A percentile compares a stretch with the other conserved stretches of the same genome.
These are phyloP conservation scores for Cotesia chilonis DNA, from an alignment of 1,140 invertebrate species.

Conservation along the genomic window DNA sequence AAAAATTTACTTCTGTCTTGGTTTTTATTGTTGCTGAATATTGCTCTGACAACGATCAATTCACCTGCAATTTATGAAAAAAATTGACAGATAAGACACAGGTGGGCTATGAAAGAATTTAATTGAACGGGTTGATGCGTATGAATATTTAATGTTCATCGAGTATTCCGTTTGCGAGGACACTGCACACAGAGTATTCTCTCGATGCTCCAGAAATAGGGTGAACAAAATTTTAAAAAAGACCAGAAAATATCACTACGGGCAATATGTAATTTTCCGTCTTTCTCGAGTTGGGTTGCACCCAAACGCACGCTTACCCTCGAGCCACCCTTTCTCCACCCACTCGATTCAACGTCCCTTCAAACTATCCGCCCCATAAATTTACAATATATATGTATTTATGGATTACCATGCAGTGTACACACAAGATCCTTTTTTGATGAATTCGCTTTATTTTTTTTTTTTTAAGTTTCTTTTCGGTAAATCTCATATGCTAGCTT, in stretches of 20 bases:
- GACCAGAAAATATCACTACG: slow-evolving; percentile 32
- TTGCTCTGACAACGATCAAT: too few relatives aligned
- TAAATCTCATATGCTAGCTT: too few relatives aligned
- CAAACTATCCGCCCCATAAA: slow-evolving; percentile 38
- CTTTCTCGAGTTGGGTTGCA: slow-evolving; percentile 39
- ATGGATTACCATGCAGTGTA: slow-evolving; percentile 39
- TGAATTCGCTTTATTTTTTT: slow-evolving; percentile 28
- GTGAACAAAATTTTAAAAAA: slow-evolving; percentile 24
- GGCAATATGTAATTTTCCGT: slow-evolving; percentile 55
- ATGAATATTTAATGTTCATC: slow-evolving; percentile 63
- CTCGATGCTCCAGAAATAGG: slow-evolving; percentile 24
- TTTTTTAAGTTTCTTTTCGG: not conserved
- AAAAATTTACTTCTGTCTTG: too few relatives aligned
- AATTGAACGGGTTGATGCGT: slow-evolving; percentile 55
- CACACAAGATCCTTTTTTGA: slow-evolving; percentile 26
- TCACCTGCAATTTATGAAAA: not conserved
- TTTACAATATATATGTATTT: slow-evolving; percentile 48
- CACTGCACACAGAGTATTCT: slow-evolving; percentile 39
- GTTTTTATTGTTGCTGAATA: too few relatives aligned
- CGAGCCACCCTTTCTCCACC: slow-evolving; percentile 20
- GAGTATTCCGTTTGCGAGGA: slow-evolving; percentile 59
- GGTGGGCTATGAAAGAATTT: slow-evolving; percentile 45
- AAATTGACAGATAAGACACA: not conserved
- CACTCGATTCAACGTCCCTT: slow-evolving; percentile 14
- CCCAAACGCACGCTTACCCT: slow-evolving; percentile 24